phyloP scores from a whole-genome alignment of 2,797 vertebrate genomes.

The Tenualosa ilisha region DNA sequence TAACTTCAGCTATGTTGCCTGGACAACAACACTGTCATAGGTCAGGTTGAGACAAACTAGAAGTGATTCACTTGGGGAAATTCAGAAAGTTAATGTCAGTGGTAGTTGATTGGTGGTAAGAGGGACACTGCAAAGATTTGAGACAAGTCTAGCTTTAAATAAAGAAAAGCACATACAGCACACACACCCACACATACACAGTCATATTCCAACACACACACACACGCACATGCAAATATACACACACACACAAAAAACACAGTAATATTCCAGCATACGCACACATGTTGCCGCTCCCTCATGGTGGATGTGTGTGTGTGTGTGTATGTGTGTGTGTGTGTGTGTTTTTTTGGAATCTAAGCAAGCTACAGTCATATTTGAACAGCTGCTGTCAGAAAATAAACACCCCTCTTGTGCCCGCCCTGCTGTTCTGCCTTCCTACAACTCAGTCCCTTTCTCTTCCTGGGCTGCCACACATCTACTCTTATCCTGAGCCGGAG shows the following conservation, averaged over 20 bases:
- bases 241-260: neutral
- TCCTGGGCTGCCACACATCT: conserved; percentile 5
- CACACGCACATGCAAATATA: neutral
- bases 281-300: neutral
- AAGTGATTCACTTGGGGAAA: conserved; percentile 64
- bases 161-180: neutral
- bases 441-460: neutral
- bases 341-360: conserved; percentile 24
- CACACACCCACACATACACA: neutral
- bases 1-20: conserved; percentile 48
- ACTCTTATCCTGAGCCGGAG: neutral
- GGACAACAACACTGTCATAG: conserved; percentile 53
- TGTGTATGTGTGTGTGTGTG: conserved; percentile 8
- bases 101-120: conserved; percentile 12
- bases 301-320: conserved; percentile 1
- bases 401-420: conserved; percentile 52
- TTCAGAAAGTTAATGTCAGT: conserved; percentile 39
- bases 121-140: neutral
- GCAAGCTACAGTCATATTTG: conserved; percentile 69
- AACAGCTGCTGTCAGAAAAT: conserved; percentile 71
- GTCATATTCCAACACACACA: neutral
- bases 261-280: neutral
- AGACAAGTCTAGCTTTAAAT: neutral
- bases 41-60: conserved; percentile 49
- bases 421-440: neutral